Evolutionary conservation across 2,888 invertebrate species (phyloP).

Genomic region (Lycophotia porphyrea): DNA sequence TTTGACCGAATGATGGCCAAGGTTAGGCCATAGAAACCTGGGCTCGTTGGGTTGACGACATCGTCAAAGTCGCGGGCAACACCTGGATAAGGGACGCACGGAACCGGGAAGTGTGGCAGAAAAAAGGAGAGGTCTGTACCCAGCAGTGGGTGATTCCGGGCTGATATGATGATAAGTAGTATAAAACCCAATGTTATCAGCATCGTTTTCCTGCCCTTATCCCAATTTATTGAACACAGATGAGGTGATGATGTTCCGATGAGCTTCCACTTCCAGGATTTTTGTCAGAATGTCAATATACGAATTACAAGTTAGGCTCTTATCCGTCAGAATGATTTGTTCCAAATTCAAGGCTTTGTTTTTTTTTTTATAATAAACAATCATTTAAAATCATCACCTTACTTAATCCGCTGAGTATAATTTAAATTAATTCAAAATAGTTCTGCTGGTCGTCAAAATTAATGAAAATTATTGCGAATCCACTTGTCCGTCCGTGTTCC

Average conservation of each 20-base stretch:
- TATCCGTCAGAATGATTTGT: background rate
- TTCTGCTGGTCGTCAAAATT: background rate
- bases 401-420: background rate
- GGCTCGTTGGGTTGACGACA: no score
- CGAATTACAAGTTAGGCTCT: background rate
- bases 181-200: background rate
- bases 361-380: background rate
- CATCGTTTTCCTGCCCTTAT: background rate
- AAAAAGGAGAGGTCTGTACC: no score
- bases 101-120: no score
- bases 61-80: no score
- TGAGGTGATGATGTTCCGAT: no score
- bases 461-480: constrained; percentile 1
- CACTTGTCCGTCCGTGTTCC: constrained; percentile 24
- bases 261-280: background rate
- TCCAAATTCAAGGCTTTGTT: background rate
- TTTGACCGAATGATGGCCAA: no score
- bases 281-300: background rate
- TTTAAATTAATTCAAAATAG: background rate
- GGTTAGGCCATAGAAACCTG: no score
- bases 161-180: no score
- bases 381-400: background rate
- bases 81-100: no score
- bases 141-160: no score
- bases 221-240: no score